Evolutionary conservation across 2,888 invertebrate genomes (phyloP).

Genomic region (Oscheius onirici): DNA sequence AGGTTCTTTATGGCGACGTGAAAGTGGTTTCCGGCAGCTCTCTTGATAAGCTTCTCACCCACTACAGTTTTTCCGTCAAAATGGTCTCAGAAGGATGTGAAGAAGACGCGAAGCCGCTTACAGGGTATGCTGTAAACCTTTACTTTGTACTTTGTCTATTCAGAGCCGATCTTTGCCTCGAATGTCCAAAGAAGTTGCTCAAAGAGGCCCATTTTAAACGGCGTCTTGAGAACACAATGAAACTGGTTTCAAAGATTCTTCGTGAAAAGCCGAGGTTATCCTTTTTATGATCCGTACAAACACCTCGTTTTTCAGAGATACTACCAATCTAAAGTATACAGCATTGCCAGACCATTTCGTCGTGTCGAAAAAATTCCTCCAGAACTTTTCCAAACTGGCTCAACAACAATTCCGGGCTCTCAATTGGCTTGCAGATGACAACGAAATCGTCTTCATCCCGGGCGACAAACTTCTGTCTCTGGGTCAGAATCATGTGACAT

Average conservation of each 20-base stretch:
- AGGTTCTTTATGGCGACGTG: slow-evolving; percentile 59
- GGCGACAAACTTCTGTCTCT: neutral
- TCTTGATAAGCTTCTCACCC: slow-evolving; percentile 48
- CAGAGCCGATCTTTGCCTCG: slow-evolving; percentile 61
- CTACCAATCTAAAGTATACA: too few species aligned
- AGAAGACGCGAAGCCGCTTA: slow-evolving; percentile 23
- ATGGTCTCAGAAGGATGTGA: slow-evolving; percentile 22
- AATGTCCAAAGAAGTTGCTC: slow-evolving; percentile 54
- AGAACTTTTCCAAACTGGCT: slow-evolving; percentile 40
- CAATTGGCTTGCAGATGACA: neutral
- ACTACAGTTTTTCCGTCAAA: slow-evolving; percentile 43
- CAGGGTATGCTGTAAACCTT: slow-evolving; percentile 32
- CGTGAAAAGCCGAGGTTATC: slow-evolving; percentile 42
- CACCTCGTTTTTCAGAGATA: neutral
- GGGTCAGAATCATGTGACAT: neutral
- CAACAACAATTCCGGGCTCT: slow-evolving; percentile 27
- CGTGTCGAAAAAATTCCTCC: slow-evolving; percentile 43
- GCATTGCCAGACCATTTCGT: slow-evolving; percentile 31
- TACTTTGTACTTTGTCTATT: slow-evolving; percentile 12
- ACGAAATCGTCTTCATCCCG: neutral
- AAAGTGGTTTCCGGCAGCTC: slow-evolving; percentile 60
- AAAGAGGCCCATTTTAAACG: slow-evolving; percentile 53
- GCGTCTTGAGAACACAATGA: slow-evolving; percentile 44
- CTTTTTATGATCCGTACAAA: too few species aligned
- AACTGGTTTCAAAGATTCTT: slow-evolving; percentile 39